These are phyloP conservation scores for Philaethria dido DNA, from an alignment of 2,888 invertebrate species.

Conservation along the genomic window DNA sequence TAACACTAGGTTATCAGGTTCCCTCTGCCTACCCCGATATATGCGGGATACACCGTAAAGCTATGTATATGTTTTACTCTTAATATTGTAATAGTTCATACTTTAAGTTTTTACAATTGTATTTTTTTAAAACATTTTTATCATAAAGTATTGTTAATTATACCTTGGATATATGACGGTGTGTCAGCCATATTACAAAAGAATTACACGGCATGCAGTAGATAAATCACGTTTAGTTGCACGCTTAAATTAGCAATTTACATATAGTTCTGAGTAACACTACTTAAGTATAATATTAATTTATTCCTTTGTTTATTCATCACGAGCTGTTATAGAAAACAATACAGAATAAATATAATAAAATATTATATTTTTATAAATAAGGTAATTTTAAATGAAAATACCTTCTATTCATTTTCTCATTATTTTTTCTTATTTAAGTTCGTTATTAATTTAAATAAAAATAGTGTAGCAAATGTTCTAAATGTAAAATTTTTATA, in stretches of 20 bases:
- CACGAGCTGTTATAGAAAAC: not conserved
- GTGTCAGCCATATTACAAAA: conserved; percentile 3
- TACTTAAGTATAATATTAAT: conserved; percentile 1
- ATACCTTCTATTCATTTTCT: not conserved
- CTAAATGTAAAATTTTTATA: too few relatives aligned
- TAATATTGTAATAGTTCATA: too few relatives aligned
- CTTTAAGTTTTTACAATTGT: not conserved
- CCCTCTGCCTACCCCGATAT: too few relatives aligned
- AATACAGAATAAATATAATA: conserved; percentile 7
- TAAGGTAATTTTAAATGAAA: not conserved
- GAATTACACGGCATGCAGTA: conserved; percentile 2
- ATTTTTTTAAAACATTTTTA: not conserved
- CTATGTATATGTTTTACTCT: too few relatives aligned
- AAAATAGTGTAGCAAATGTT: too few relatives aligned
- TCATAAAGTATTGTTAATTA: not conserved
- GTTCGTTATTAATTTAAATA: too few relatives aligned
- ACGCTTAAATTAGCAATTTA: conserved; percentile 22
- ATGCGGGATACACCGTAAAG: too few relatives aligned
- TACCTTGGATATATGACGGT: not conserved
- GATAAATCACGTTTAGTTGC: conserved; percentile 31
- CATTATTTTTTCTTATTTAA: not conserved
- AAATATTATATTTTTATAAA: not conserved
- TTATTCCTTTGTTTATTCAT: not conserved
- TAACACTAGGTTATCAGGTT: too few relatives aligned
- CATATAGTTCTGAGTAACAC: conserved; percentile 7